Conservation (phyloP, 2,888 invertebrate genomes). For the Temnothorax rugatulus region DNA sequence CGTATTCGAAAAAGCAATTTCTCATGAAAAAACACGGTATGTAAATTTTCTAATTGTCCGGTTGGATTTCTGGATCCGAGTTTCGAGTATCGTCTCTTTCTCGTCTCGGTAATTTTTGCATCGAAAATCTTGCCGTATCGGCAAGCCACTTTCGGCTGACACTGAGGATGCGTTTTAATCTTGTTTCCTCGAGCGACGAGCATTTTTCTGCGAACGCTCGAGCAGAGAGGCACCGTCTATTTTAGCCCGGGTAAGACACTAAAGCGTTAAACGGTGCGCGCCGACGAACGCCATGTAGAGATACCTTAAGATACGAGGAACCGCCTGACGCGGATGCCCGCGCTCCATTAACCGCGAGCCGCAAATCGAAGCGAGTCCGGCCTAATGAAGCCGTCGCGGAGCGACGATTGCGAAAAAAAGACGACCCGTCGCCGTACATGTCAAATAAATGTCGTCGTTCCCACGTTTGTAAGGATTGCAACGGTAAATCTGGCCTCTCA, state of each 20-base stretch:
- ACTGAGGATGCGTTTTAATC: constrained; percentile 66
- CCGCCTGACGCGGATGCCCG: constrained; percentile 63
- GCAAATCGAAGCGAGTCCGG: constrained; percentile 73
- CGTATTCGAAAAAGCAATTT: background rate
- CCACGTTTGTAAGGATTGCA: constrained; percentile 56
- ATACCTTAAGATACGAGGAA: constrained; percentile 63
- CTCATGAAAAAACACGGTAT: background rate
- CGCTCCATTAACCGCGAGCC: constrained; percentile 71
- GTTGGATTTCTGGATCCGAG: background rate
- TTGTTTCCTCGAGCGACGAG: constrained; percentile 77
- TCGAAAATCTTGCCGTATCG: constrained; percentile 13
- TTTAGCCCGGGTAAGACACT: constrained; percentile 69
- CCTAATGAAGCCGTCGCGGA: constrained; percentile 71
- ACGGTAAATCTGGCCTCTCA: constrained; percentile 17
- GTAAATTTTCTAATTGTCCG: constrained; percentile 16
- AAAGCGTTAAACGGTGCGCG: constrained; percentile 74
- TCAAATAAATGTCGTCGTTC: constrained; percentile 69
- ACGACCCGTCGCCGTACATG: constrained; percentile 56
- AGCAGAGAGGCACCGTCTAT: constrained; percentile 76
- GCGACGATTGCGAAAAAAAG: constrained; percentile 8
- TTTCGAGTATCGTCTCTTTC: background rate
- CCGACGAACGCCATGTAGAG: constrained; percentile 72
- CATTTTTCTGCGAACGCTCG: constrained; percentile 80
- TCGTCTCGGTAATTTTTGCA: background rate
- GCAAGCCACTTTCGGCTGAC: constrained; percentile 26